Conservation (phyloP, 1,140 invertebrate genomes). For the Rhagoletis zephyria region DNA sequence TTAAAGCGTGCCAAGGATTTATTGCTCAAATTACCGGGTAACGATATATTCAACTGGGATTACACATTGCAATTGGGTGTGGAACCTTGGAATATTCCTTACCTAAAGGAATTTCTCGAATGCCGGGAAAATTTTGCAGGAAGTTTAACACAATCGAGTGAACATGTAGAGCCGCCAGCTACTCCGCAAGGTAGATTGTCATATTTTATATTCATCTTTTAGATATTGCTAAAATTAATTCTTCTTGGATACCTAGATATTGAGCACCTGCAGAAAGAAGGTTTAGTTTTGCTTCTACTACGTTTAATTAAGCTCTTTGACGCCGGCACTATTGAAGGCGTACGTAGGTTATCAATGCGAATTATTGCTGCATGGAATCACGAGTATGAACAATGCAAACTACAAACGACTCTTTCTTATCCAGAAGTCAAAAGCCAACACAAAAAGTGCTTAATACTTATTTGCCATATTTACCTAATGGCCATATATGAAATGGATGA, state of each 20-base stretch:
- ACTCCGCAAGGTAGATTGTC: conserved; percentile 59
- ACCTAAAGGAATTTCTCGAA: conserved; percentile 61
- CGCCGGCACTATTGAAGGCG: conserved; percentile 65
- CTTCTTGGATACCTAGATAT: conserved; percentile 59
- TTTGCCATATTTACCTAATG: conserved; percentile 66
- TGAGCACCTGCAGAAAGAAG: conserved; percentile 60
- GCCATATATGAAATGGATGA: conserved; percentile 66
- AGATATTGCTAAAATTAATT: not conserved
- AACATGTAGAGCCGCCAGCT: conserved; percentile 63
- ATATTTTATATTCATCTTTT: not conserved
- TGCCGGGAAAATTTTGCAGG: not conserved
- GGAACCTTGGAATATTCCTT: conserved; percentile 63
- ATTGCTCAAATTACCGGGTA: conserved; percentile 59
- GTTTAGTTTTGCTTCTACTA: conserved; percentile 61
- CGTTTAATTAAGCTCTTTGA: conserved; percentile 67
- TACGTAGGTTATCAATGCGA: conserved; percentile 65
- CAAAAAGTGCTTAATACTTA: conserved; percentile 57
- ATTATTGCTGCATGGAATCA: conserved; percentile 66
- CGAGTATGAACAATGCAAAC: not conserved
- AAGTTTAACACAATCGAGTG: conserved; percentile 58
- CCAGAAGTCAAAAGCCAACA: conserved; percentile 54
- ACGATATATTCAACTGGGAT: conserved; percentile 64
- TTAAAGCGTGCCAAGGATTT: conserved; percentile 57
- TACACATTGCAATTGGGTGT: conserved; percentile 62
- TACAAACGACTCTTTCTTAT: too few relatives aligned